Percentiles rank a stretch among this genome's conserved stretches.
Evolutionary conservation across 2,113 vertebrate genomes (phyloP).

Genomic region (Microtus richardsoni): DNA sequence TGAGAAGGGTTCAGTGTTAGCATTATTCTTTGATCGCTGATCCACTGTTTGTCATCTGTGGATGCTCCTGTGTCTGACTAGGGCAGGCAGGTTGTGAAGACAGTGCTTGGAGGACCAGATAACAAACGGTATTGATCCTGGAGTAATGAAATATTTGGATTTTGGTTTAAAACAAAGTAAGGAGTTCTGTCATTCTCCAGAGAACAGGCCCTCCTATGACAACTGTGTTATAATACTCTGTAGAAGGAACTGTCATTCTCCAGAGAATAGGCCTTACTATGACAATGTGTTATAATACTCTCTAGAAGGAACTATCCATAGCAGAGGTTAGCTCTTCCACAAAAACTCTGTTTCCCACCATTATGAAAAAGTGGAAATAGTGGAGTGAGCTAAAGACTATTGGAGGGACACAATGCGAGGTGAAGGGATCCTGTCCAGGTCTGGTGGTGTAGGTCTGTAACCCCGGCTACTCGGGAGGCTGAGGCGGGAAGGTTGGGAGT

Average conservation of each 20-base stretch:
- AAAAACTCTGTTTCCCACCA: background rate
- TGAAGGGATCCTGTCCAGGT: background rate
- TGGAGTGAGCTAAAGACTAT: background rate
- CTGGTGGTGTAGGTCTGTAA: background rate
- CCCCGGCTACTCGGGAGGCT: background rate
- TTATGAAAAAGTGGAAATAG: background rate
- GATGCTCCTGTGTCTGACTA: background rate
- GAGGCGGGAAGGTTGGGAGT: too few relatives aligned
- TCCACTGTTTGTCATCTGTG: background rate
- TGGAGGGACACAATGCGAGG: rapidly evolving
- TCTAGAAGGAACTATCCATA: background rate
- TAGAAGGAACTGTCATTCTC: background rate
- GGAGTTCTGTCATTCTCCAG: background rate
- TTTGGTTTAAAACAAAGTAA: background rate
- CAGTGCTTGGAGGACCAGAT: background rate
- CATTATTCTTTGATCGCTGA: background rate
- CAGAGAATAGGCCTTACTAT: background rate
- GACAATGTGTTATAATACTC: background rate
- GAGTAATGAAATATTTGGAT: background rate
- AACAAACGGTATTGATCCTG: background rate
- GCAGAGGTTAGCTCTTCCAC: background rate
- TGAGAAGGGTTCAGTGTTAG: background rate
- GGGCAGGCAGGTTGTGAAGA: background rate
- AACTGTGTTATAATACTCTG: background rate
- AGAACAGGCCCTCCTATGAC: background rate